phyloP scores from a whole-genome alignment of 2,113 vertebrate species.

The Clarias gariepinus region DNA sequence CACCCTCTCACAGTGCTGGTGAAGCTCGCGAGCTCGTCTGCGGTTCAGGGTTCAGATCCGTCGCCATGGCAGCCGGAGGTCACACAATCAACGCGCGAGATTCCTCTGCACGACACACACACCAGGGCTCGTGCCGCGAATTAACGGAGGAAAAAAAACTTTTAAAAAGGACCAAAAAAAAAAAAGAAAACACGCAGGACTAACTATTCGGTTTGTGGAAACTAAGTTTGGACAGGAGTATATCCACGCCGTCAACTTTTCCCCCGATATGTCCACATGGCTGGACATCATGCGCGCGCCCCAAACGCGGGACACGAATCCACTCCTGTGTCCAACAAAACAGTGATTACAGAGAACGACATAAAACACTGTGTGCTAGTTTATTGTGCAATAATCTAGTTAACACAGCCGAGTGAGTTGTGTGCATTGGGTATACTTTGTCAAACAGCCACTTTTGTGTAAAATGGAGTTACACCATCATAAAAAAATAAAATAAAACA shows the following conservation, averaged over 20 bases:
- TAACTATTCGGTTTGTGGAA: background rate
- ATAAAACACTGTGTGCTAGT: background rate
- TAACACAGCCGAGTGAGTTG: background rate
- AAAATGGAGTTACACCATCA: background rate
- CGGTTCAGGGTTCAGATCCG: slow-evolving; percentile 32
- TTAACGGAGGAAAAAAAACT: background rate
- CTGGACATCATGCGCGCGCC: slow-evolving; percentile 27
- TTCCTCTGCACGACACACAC: slow-evolving; percentile 32
- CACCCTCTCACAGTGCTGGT: background rate
- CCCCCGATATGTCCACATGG: background rate
- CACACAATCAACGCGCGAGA: slow-evolving; percentile 50
- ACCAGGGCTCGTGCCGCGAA: background rate
- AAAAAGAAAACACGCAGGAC: background rate
- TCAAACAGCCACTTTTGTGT: background rate
- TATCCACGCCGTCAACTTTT: slow-evolving; percentile 29
- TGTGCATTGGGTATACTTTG: slow-evolving; percentile 1
- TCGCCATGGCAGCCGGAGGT: slow-evolving; percentile 63
- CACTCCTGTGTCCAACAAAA: background rate
- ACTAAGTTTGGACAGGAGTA: background rate
- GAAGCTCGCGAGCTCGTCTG: background rate
- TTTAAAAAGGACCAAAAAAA: background rate
- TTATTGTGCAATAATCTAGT: background rate
- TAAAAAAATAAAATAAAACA: background rate
- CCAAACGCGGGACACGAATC: background rate
- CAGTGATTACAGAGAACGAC: background rate